phyloP scores from a whole-genome alignment of 1,140 invertebrate genomes.

The honey bee (Apis mellifera) region Amel_HAv3.1 CM009943.2:3865501-3866000 shows the following conservation, averaged over 20 bases:
- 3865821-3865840: constrained; percentile 13
- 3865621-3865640: background rate
- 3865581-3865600: background rate
- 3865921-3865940: background rate
- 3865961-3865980: constrained; percentile 3
- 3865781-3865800: background rate
- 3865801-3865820: background rate
- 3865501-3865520: constrained; percentile 42
- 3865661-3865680: background rate
- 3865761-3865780: constrained; percentile 24
- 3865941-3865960: no score
- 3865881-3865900: no score
- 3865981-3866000: background rate
- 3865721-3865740: background rate
- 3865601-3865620: background rate
- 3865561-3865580: constrained; percentile 43
- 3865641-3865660: constrained; percentile 13
- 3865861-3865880: background rate
- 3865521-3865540: constrained; percentile 42
- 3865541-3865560: constrained; percentile 50
- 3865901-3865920: no score
- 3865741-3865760: constrained; percentile 36
- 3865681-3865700: background rate
- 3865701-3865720: background rate
- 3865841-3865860: constrained; percentile 14